These are phyloP conservation scores for Pavo muticus DNA, from an alignment of 2,113 vertebrate genomes.

Conservation along the genomic window DNA sequence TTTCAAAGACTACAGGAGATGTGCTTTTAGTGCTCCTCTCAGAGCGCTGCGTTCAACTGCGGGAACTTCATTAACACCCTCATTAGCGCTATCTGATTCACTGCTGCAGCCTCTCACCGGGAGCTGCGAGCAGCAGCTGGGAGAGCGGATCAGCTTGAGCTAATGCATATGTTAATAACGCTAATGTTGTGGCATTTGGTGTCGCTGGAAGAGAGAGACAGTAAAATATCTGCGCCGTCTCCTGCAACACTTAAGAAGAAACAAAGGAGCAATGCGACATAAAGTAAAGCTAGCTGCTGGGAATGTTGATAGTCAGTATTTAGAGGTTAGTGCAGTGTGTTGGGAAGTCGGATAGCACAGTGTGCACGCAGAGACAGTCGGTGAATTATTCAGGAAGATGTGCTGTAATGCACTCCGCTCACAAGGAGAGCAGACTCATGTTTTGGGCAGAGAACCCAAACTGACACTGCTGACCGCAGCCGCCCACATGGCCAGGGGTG, in stretches of 20 bases:
- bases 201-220: slow-evolving; percentile 49
- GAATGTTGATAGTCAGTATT: slow-evolving; percentile 62
- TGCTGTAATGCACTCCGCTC: neutral
- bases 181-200: slow-evolving; percentile 58
- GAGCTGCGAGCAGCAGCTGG: slow-evolving; percentile 47
- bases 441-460: neutral
- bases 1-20: neutral
- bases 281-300: slow-evolving; percentile 59
- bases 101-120: slow-evolving; percentile 39
- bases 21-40: slow-evolving; percentile 54
- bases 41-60: slow-evolving; percentile 11
- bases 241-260: slow-evolving; percentile 33
- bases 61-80: slow-evolving; percentile 76
- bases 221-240: slow-evolving; percentile 58
- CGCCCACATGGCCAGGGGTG: fast-evolving
- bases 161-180: slow-evolving; percentile 71
- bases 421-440: neutral
- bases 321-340: slow-evolving; percentile 51
- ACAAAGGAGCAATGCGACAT: neutral
- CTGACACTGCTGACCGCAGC: neutral
- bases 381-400: slow-evolving; percentile 55
- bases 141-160: slow-evolving; percentile 32
- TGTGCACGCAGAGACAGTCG: neutral
- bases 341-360: neutral
- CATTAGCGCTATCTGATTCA: slow-evolving; percentile 73